These are phyloP conservation scores for Heliconius sara DNA, from an alignment of 2,888 invertebrate genomes.

Conservation along the genomic window DNA sequence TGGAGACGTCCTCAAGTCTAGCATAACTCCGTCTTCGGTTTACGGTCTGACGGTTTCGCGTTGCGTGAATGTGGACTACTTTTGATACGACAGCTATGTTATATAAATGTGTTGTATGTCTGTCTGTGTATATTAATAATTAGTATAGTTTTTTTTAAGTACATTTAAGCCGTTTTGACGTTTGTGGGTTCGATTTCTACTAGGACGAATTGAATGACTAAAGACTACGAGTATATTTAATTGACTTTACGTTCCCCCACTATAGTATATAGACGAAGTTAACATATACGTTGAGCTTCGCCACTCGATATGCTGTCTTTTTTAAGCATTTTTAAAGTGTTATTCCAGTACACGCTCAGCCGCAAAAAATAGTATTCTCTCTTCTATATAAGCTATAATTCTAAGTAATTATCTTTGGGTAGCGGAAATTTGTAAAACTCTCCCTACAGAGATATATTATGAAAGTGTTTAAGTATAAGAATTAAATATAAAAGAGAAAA, in stretches of 20 bases:
- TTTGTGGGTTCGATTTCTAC: background rate
- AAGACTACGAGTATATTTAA: no score
- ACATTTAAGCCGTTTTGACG: background rate
- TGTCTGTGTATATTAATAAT: background rate
- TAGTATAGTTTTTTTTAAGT: background rate
- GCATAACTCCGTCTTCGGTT: conserved; percentile 40
- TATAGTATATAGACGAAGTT: no score
- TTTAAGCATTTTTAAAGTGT: no score
- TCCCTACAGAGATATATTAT: background rate
- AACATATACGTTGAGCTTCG: background rate
- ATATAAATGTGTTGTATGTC: background rate
- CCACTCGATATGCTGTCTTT: background rate
- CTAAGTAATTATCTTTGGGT: no score
- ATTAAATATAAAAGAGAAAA: background rate
- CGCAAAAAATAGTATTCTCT: no score
- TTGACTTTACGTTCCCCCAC: no score
- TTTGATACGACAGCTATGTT: conserved; percentile 30
- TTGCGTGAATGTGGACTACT: conserved; percentile 45
- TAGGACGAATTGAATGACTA: no score
- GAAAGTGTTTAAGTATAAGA: background rate
- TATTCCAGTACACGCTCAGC: no score
- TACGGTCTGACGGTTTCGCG: conserved; percentile 37
- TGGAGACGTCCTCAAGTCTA: conserved; percentile 35
- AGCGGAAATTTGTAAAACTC: no score
- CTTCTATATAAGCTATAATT: no score